Base-by-base conservation (phyloP, 2,113 vertebrate genomes). In the Anoura caudifer region DNA sequence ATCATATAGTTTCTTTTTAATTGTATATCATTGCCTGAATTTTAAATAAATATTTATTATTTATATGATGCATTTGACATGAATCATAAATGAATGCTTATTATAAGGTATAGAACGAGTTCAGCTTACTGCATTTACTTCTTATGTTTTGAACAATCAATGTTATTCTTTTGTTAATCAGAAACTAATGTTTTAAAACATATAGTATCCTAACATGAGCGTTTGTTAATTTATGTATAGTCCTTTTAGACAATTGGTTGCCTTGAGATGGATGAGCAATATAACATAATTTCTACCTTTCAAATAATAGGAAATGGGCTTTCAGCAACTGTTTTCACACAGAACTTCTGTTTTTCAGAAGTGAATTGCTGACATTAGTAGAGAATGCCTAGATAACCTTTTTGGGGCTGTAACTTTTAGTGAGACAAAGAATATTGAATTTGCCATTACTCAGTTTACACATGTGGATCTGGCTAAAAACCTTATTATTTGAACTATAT, bases 261-360 rank as follows among this genome's bases (percentile, higher is more conserved):
- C 56, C 10, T 54, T 12, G 4, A 94, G 50, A 33, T 2, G 56
- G 4, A 19, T 20, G 0, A 67, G 13, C 4, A 73, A 43, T 63
- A 10, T 15, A 67, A 16, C 79, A n/a, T 63, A 82, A 86, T 75
- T 59, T 92, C 19, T 87, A 22, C 17, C 31, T 75, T 10, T 52
- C 1, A 65, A 81, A 54, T 54, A 24, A 19, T 15, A 47, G 15
- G 6, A 41, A 73, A 63, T 41, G 52, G 45, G 52, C 26, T 47
- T 83, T 26, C 14, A 26, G 12, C 41, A 31, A 50, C 47, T 28
- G 59, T 33, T 54, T 88, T 87, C 45, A 91, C 15, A 47, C 6
- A 87, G 16, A 83, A 50, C 43, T 73, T 96, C 17, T 75, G 69
- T 61, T 81, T 82, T 96, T 89, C 28, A 79, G 56, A 80, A 86